Percentiles rank a stretch among this genome's conserved stretches.
Evolutionary conservation across 2,113 vertebrate genomes (phyloP).

Genomic region (Glaucomys volans): DNA sequence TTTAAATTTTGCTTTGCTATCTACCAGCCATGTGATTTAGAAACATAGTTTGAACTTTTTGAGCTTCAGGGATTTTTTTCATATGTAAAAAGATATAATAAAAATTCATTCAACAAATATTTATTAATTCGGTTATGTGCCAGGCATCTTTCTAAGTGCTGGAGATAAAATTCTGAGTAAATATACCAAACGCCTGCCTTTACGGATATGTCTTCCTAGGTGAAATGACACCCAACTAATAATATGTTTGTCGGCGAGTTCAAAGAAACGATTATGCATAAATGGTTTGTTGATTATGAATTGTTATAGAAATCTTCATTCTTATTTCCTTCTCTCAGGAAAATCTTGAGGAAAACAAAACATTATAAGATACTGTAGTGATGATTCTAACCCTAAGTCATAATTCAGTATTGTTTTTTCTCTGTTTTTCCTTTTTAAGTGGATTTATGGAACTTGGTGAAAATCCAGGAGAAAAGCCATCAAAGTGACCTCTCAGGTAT

Average conservation of each 20-base stretch:
- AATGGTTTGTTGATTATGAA: not conserved
- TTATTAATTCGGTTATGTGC: not conserved
- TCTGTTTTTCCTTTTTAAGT: slow-evolving; percentile 53
- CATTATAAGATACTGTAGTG: not conserved
- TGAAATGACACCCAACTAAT: not conserved
- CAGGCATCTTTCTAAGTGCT: not conserved
- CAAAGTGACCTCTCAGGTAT: slow-evolving; percentile 66
- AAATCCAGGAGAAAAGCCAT: slow-evolving; percentile 44
- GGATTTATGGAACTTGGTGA: slow-evolving; percentile 35
- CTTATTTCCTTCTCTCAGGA: not conserved
- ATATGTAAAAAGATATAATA: not conserved
- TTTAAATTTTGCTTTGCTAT: not conserved
- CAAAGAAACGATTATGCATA: not conserved
- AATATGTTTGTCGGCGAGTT: not conserved
- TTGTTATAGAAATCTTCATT: not conserved
- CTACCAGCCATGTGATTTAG: not conserved
- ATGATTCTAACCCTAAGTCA: not conserved
- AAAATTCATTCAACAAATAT: not conserved
- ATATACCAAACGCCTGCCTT: not conserved
- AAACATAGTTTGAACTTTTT: not conserved
- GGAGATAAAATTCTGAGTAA: not conserved
- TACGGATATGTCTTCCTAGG: not conserved
- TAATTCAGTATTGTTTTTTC: slow-evolving; percentile 23
- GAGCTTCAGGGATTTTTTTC: not conserved
- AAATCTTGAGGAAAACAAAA: slow-evolving; percentile 28